phyloP scores from a whole-genome alignment of 1,140 invertebrate species.

The Copidosoma floridanum region DNA sequence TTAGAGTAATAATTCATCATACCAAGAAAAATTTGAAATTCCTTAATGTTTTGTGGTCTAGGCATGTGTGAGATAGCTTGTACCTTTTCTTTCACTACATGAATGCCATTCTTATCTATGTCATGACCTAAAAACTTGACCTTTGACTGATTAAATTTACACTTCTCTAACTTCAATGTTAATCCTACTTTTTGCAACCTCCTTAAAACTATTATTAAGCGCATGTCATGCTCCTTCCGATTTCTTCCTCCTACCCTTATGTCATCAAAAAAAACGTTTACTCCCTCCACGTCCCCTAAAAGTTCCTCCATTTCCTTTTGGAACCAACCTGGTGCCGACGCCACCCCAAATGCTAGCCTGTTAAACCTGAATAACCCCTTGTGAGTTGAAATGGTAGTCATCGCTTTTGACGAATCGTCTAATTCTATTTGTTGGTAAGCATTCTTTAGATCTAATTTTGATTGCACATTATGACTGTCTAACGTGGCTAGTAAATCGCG shows the following conservation, averaged over 20 bases:
- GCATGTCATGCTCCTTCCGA: background rate
- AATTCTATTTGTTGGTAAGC: slow-evolving; percentile 26
- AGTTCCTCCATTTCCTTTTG: slow-evolving; percentile 47
- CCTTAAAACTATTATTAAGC: background rate
- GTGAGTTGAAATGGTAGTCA: slow-evolving; percentile 32
- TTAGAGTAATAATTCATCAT: slow-evolving; percentile 12
- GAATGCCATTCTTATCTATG: background rate
- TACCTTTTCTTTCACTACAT: background rate
- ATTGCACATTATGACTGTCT: slow-evolving; percentile 39
- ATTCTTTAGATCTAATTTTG: slow-evolving; percentile 19
- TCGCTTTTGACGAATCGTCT: slow-evolving; percentile 3
- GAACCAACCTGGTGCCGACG: slow-evolving; percentile 46
- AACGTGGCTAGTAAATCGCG: slow-evolving; percentile 35
- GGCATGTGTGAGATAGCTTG: background rate
- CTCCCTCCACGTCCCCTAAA: slow-evolving; percentile 33
- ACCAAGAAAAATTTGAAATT: slow-evolving; percentile 6
- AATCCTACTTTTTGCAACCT: background rate
- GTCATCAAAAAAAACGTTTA: slow-evolving; percentile 22
- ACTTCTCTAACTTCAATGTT: background rate
- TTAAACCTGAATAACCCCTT: slow-evolving; percentile 30
- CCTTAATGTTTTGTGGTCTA: background rate
- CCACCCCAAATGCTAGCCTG: slow-evolving; percentile 15
- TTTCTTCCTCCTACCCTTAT: slow-evolving; percentile 14
- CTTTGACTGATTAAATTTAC: background rate
- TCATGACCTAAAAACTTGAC: slow-evolving; percentile 3